Evolutionary conservation across 2,888 invertebrate species (phyloP).

Genomic region (Xanthia icteritia): DNA sequence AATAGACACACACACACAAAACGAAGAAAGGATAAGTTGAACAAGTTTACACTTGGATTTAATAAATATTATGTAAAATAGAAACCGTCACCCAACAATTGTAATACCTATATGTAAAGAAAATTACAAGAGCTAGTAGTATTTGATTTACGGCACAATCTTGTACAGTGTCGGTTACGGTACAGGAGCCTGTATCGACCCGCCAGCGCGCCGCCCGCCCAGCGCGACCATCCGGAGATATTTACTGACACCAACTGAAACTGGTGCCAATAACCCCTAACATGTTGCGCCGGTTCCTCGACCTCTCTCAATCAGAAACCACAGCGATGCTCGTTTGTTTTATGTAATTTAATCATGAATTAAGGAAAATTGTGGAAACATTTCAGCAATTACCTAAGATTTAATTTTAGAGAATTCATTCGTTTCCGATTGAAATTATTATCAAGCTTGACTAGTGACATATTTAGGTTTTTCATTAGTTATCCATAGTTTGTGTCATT

Average conservation of each 20-base stretch:
- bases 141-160: conserved; percentile 27
- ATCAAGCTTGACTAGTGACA: not conserved
- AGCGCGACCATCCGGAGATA: conserved; percentile 24
- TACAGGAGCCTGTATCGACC: conserved; percentile 55
- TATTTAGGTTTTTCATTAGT: not conserved
- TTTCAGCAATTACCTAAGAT: not conserved
- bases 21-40: not conserved
- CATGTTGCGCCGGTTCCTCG: not conserved
- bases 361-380: not conserved
- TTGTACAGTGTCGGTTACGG: conserved; percentile 24
- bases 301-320: conserved; percentile 10
- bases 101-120: not conserved
- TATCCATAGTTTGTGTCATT: not conserved
- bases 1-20: not conserved
- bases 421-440: not conserved
- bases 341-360: not conserved
- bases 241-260: conserved; percentile 32
- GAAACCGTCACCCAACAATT: not conserved
- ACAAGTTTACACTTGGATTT: not conserved
- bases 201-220: conserved; percentile 37
- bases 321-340: not conserved
- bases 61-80: not conserved
- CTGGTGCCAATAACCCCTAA: conserved; percentile 28
- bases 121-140: not conserved
- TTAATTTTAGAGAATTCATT: not conserved